These are phyloP conservation scores for Alviniconcha marisindica DNA, from an alignment of 1,140 invertebrate species.

Conservation along the genomic window DNA sequence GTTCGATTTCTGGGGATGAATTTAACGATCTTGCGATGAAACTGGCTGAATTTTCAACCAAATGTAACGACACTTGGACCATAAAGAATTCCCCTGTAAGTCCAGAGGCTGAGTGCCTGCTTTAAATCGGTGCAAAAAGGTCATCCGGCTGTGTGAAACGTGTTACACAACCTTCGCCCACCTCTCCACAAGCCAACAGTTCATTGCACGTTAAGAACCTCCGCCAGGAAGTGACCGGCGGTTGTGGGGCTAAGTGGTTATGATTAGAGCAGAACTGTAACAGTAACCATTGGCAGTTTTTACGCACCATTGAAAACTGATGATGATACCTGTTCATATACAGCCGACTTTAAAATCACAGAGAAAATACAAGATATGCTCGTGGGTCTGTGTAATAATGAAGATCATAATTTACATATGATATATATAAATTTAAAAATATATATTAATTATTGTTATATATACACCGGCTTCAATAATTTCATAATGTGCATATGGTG, in stretches of 20 bases:
- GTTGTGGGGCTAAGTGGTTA: not conserved
- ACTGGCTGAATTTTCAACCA: constrained; percentile 51
- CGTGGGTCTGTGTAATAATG: no score
- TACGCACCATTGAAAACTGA: no score
- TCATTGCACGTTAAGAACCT: not conserved
- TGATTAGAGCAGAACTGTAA: no score
- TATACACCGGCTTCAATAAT: no score
- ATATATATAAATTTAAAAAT: no score
- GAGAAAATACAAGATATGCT: no score
- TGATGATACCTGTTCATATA: no score
- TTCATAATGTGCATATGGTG: no score
- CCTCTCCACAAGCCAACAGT: not conserved
- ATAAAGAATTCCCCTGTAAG: constrained; percentile 53
- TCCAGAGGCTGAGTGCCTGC: not conserved
- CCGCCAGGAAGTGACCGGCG: not conserved
- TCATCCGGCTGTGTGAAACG: not conserved
- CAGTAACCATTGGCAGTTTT: no score
- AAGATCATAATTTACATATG: no score
- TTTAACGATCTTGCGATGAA: constrained; percentile 50
- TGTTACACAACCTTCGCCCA: not conserved
- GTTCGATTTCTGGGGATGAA: constrained; percentile 63
- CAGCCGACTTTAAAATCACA: no score
- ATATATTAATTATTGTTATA: no score
- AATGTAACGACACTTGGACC: constrained; percentile 53
- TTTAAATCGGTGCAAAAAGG: not conserved